These are phyloP conservation scores for Ahaetulla prasina DNA, from an alignment of 2,113 vertebrate genomes.

Conservation along the genomic window DNA sequence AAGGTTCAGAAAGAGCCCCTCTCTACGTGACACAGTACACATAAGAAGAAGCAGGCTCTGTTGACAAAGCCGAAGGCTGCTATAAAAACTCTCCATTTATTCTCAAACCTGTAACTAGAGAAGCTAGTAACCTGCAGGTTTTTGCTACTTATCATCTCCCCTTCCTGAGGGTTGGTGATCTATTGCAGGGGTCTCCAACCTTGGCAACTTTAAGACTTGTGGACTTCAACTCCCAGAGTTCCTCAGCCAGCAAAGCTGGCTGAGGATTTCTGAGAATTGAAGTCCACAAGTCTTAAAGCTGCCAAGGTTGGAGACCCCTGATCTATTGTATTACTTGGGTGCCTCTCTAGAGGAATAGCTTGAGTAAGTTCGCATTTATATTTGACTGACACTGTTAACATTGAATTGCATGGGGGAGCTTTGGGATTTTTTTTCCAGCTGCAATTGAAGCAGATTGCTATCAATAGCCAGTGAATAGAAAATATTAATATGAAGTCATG, in stretches of 20 bases:
- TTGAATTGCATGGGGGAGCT: background rate
- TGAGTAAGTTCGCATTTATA: background rate
- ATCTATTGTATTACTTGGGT: background rate
- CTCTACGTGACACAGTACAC: background rate
- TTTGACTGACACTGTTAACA: background rate
- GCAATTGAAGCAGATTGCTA: background rate
- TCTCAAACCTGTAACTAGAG: background rate
- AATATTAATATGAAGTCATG: background rate
- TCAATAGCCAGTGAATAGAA: background rate
- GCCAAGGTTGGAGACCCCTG: too few relatives aligned
- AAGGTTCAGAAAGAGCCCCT: background rate
- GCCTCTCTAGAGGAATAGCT: background rate
- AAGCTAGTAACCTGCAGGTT: background rate
- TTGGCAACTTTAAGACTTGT: too few relatives aligned
- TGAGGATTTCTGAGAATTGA: too few relatives aligned
- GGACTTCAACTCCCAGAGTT: too few relatives aligned
- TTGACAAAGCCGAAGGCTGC: background rate
- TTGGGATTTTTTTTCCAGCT: background rate
- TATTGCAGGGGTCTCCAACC: too few relatives aligned
- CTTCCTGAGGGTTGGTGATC: background rate
- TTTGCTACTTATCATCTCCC: background rate
- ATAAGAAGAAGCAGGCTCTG: background rate
- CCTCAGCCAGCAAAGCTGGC: too few relatives aligned
- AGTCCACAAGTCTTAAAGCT: too few relatives aligned
- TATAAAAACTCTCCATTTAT: background rate